Evolutionary conservation across 2,888 invertebrate species (phyloP).

Genomic region (Calameuta filiformis): DNA sequence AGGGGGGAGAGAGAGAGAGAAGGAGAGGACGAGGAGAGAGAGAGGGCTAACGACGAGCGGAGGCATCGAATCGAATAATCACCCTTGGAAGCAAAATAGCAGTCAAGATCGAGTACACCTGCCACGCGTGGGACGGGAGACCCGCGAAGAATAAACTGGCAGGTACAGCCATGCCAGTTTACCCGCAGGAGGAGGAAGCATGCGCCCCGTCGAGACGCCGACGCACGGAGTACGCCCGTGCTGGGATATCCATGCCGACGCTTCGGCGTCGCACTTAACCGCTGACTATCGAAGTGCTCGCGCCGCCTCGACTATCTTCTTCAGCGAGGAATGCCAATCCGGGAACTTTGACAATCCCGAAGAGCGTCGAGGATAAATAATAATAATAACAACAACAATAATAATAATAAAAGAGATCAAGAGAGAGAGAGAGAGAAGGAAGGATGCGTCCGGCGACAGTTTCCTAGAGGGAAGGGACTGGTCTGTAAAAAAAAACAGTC

Average conservation of each 20-base stretch:
- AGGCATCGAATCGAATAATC: too few species aligned
- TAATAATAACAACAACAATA: too few species aligned
- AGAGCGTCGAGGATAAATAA: constrained; percentile 4
- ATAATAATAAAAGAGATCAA: background rate
- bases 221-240: constrained; percentile 21
- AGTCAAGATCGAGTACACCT: too few species aligned
- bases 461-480: background rate
- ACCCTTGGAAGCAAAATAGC: too few species aligned
- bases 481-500: too few species aligned
- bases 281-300: constrained; percentile 50
- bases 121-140: constrained; percentile 17
- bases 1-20: too few species aligned
- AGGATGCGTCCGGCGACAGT: background rate
- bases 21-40: too few species aligned
- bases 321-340: background rate
- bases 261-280: constrained; percentile 54
- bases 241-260: constrained; percentile 26
- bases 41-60: too few species aligned
- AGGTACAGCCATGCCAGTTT: constrained; percentile 37
- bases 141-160: constrained; percentile 27
- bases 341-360: background rate
- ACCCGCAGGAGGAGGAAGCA: constrained; percentile 22
- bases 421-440: background rate
- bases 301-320: background rate
- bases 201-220: constrained; percentile 27